Evolutionary conservation across 2,113 vertebrate genomes (phyloP).

Genomic region (Daubentonia madagascariensis): DNA sequence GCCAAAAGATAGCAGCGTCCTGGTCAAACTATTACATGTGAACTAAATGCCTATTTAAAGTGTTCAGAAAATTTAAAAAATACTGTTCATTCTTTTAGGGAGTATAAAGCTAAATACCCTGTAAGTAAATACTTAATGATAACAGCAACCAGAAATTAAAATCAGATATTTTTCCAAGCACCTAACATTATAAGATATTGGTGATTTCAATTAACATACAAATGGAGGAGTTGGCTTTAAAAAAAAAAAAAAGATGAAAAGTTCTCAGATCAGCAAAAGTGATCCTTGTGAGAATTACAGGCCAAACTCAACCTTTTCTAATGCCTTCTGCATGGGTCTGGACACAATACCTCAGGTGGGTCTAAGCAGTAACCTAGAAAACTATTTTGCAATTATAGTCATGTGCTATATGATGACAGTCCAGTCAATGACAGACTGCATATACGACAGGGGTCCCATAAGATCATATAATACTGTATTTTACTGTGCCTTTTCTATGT

Average conservation of each 20-base stretch:
- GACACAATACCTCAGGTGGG: too few species aligned
- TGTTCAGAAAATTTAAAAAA: background rate
- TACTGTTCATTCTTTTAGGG: background rate
- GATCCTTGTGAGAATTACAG: background rate
- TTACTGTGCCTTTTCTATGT: background rate
- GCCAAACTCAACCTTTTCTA: background rate
- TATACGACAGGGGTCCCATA: background rate
- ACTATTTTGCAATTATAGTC: background rate
- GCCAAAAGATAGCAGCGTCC: background rate
- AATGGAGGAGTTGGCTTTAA: background rate
- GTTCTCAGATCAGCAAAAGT: background rate
- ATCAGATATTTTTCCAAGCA: background rate
- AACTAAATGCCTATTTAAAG: background rate
- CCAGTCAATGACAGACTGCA: background rate
- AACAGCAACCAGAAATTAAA: background rate
- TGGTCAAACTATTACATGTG: fast-evolving
- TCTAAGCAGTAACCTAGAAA: background rate
- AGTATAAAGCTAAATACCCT: background rate
- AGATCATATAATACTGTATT: background rate
- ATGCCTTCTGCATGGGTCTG: background rate
- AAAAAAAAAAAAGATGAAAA: background rate
- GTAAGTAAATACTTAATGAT: background rate
- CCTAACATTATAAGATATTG: background rate
- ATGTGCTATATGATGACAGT: background rate
- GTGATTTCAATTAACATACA: background rate